phyloP scores from a whole-genome alignment of 37 sponge, comb jelly and placozoan species.

The Amphimedon queenslandica region DNA sequence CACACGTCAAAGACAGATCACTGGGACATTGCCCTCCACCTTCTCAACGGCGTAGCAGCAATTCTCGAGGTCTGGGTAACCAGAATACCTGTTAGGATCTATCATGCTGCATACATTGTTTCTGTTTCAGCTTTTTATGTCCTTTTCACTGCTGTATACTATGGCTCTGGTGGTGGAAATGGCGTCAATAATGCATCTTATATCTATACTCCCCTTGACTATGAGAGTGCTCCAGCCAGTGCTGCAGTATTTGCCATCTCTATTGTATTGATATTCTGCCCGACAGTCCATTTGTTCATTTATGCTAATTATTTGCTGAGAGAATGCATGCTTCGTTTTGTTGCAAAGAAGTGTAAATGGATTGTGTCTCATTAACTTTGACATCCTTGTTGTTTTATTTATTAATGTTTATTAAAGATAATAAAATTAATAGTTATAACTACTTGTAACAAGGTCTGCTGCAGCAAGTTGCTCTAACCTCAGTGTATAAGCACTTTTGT shows the following conservation, averaged over 20 bases:
- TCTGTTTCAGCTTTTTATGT: conserved; percentile 13
- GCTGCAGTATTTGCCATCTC: conserved; percentile 27
- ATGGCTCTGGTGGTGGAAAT: conserved; percentile 15
- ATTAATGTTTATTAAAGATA: too few species aligned
- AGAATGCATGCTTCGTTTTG: background rate
- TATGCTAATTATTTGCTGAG: background rate
- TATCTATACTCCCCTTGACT: conserved; percentile 58
- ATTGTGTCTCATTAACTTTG: too few species aligned
- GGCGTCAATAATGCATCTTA: conserved; percentile 1
- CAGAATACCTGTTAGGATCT: conserved; percentile 21
- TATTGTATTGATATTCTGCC: conserved; percentile 6
- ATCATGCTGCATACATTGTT: conserved; percentile 29
- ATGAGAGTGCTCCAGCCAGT: conserved; percentile 18
- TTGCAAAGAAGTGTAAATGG: too few species aligned
- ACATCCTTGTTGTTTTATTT: too few species aligned
- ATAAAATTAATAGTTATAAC: too few species aligned
- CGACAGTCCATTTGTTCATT: conserved; percentile 25
- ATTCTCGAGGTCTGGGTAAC: conserved; percentile 40
- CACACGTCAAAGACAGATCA: conserved; percentile 11
- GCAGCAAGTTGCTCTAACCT: too few species aligned
- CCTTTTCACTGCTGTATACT: conserved; percentile 52
- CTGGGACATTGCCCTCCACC: background rate
- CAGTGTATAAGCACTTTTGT: too few species aligned
- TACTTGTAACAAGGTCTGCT: too few species aligned
- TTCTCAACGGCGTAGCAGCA: conserved; percentile 12